phyloP scores from a whole-genome alignment of 1,140 invertebrate genomes.

The Conus betulinus region DNA sequence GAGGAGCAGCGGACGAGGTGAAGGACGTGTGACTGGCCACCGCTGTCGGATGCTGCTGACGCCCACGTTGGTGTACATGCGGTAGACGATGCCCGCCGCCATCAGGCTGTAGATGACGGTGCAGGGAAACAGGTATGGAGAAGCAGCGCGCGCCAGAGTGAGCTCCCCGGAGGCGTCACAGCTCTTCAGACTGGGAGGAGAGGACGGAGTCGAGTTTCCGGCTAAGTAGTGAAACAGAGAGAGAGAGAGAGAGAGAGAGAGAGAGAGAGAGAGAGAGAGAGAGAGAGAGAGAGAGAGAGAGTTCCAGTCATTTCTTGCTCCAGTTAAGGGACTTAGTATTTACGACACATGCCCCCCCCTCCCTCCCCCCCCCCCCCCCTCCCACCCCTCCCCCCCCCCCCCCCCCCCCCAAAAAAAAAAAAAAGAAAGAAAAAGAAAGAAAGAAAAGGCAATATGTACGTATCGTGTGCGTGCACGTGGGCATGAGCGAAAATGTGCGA shows the following conservation, averaged over 20 bases:
- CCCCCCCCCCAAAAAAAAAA: too few relatives aligned
- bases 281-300: not conserved
- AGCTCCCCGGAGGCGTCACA: constrained; percentile 87
- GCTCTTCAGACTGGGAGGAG: constrained; percentile 76
- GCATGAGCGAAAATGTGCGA: too few relatives aligned
- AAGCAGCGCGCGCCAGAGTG: constrained; percentile 91
- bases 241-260: not conserved
- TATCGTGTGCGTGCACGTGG: too few relatives aligned
- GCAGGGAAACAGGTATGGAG: constrained; percentile 94
- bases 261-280: not conserved
- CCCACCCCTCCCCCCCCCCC: too few relatives aligned
- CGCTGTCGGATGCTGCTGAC: constrained; percentile 63
- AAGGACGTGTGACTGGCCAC: constrained; percentile 69
- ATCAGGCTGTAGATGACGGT: constrained; percentile 99
- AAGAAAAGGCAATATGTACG: too few relatives aligned
- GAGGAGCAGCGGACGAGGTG: constrained; percentile 61
- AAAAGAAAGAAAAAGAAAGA: too few relatives aligned
- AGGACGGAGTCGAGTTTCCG: not conserved
- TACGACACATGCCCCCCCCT: too few relatives aligned
- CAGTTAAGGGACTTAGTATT: too few relatives aligned
- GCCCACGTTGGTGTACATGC: constrained; percentile 69
- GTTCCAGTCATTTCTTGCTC: not conserved
- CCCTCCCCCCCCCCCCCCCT: too few relatives aligned
- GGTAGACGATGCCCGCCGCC: constrained; percentile 88
- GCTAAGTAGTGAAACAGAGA: too few relatives aligned